Conservation (phyloP, 2,888 invertebrate genomes). For the Timema cristinae region DNA sequence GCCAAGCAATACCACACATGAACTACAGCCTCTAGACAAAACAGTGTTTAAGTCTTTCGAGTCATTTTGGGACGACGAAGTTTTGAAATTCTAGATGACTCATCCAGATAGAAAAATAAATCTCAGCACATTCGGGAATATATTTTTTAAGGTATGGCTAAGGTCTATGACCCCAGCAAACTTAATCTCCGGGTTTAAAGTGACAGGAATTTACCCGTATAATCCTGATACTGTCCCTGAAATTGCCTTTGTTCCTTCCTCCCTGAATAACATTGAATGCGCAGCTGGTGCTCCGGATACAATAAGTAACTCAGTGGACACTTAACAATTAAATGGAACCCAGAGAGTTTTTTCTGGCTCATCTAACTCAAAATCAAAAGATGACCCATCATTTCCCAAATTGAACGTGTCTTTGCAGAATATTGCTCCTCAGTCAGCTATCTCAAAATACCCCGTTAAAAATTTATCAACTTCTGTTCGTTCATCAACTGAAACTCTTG, state of each 20-base stretch:
- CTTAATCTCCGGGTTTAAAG: constrained; percentile 2
- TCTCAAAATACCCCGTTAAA: not conserved
- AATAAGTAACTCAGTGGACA: not conserved
- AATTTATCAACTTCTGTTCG: too few species aligned
- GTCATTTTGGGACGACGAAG: constrained; percentile 11
- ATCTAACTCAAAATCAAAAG: constrained; percentile 6
- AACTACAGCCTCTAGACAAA: constrained; percentile 12
- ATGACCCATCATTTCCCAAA: constrained; percentile 11
- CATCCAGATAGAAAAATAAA: constrained; percentile 12
- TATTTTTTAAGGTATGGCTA: constrained; percentile 12
- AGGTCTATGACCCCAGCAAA: constrained; percentile 8
- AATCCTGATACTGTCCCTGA: constrained; percentile 11
- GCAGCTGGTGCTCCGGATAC: not conserved
- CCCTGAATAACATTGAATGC: not conserved
- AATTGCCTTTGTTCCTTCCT: constrained; percentile 2
- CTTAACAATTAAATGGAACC: not conserved
- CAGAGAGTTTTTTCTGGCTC: not conserved
- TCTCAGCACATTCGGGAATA: constrained; percentile 9
- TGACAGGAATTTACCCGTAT: constrained; percentile 11
- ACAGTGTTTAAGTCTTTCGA: constrained; percentile 8
- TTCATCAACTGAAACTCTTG: too few species aligned
- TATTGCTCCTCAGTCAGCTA: not conserved
- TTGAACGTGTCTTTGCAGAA: not conserved
- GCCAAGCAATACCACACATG: constrained; percentile 9
- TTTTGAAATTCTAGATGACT: constrained; percentile 8